Base-by-base conservation (phyloP, 2,113 vertebrate genomes). In the Ploceus nigricollis region DNA sequence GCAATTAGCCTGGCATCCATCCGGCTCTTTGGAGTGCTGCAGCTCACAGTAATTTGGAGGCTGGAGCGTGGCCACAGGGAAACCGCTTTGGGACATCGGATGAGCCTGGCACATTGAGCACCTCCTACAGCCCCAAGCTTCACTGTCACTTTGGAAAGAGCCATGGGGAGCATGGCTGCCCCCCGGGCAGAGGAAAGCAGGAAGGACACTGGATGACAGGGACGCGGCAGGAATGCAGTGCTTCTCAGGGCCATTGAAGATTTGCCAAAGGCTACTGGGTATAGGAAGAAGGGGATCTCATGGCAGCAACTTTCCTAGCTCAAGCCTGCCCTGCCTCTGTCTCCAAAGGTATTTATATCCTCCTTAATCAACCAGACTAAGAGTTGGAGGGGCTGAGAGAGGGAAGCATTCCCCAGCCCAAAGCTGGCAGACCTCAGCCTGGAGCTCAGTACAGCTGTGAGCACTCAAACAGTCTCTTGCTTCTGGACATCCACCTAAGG, bases 1-100 rank as follows among this genome's bases (percentile, higher is more conserved):
- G 20, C 39, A 73, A 60, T 60, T 66, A 88, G 66, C 44, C 33
- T 7, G 5, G 68, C 53, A 68, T 30, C 66, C 82, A 28, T 58
- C 39, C 1, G 0, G 57, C 37, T 75, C 40, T 54, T 19, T 2
- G 2, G 37, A 50, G 51, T 2, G 2, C 57, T 14, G 16, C 27
- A 70, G 58, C 58, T 10, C 9, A 40, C 51, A 53, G 51, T 18
- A 14, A 19, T 35, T 33, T 66, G 13, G 23, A 84, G 54, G 28
- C 37, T 69, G 68, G 30, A 90, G 35, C 39, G 10, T 1, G 2
- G 22, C 23, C 50, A 37, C 15, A 21, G 24, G 30, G 54, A 76
- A 81, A 58, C 42, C 0, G 3, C 68, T 50, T 40, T 19, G 27
- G 23, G 25, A 70, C 13, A 69, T 37, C 0, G 0, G 27, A 77